Percentiles rank a stretch among this genome's conserved stretches.
Conservation (phyloP, 2,797 vertebrate species). For the Rhinoraja longicauda region DNA sequence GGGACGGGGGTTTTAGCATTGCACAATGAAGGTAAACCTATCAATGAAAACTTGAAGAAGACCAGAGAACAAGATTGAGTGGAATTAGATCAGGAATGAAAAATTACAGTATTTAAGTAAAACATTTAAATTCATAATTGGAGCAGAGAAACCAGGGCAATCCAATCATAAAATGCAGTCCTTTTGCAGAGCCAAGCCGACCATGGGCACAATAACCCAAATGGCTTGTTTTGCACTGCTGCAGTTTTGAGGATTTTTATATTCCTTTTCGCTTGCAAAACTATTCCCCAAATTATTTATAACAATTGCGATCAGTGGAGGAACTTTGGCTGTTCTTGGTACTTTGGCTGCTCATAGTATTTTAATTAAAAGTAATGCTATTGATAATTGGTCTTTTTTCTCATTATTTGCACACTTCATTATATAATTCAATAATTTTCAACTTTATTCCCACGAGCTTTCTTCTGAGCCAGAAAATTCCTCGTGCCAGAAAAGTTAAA, state of each 20-base stretch:
- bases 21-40: no score
- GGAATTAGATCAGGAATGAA: background rate
- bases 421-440: background rate
- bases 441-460: background rate
- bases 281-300: background rate
- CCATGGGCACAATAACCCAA: background rate
- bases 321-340: background rate
- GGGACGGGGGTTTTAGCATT: no score
- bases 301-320: background rate
- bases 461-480: background rate
- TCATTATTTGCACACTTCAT: conserved; percentile 18
- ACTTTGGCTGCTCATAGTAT: background rate
- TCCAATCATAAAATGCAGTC: background rate
- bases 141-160: background rate
- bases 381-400: background rate
- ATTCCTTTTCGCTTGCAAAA: background rate
- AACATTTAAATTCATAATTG: no score
- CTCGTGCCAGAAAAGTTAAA: background rate
- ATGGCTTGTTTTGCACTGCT: background rate
- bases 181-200: background rate
- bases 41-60: no score
- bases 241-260: background rate
- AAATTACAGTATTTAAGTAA: background rate
- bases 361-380: conserved; percentile 8
- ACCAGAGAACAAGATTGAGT: background rate